Evolutionary conservation across 2,113 vertebrate genomes (phyloP).

Genomic region (Brachyhypopomus gauderio): DNA sequence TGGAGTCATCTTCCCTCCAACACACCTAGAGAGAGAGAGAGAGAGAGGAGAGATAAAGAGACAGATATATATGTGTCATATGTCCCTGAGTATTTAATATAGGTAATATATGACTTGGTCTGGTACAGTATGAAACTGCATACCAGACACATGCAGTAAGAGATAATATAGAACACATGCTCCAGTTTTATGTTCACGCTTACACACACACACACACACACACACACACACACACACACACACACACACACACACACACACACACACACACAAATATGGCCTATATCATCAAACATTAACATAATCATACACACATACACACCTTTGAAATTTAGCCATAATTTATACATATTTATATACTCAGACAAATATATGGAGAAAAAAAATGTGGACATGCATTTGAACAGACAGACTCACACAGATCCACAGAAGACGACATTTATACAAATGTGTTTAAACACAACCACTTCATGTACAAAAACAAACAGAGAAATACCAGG

Average conservation of each 20-base stretch:
- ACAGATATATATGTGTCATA: not conserved
- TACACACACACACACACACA: conserved; percentile 38
- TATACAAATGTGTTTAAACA: not conserved
- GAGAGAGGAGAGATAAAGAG: not conserved
- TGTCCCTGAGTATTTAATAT: conserved; percentile 33
- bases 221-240: conserved; percentile 40
- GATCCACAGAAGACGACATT: not conserved
- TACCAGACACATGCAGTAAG: conserved; percentile 58
- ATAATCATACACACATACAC: not conserved
- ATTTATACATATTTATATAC: too few species aligned
- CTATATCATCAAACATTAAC: not conserved
- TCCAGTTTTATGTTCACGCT: conserved; percentile 30
- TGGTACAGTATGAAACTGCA: conserved; percentile 50
- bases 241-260: conserved; percentile 27
- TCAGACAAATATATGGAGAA: too few species aligned
- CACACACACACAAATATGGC: conserved; percentile 22
- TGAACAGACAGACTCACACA: not conserved
- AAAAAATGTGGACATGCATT: not conserved
- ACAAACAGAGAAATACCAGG: conserved; percentile 20
- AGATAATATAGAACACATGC: conserved; percentile 58
- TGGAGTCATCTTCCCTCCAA: conserved; percentile 54
- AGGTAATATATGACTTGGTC: conserved; percentile 52
- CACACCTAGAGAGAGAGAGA: conserved; percentile 44
- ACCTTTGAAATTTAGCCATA: not conserved
- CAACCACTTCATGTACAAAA: conserved; percentile 13